These are phyloP conservation scores for Melanargia galathea DNA, from an alignment of 2,888 invertebrate species.

Conservation along the genomic window DNA sequence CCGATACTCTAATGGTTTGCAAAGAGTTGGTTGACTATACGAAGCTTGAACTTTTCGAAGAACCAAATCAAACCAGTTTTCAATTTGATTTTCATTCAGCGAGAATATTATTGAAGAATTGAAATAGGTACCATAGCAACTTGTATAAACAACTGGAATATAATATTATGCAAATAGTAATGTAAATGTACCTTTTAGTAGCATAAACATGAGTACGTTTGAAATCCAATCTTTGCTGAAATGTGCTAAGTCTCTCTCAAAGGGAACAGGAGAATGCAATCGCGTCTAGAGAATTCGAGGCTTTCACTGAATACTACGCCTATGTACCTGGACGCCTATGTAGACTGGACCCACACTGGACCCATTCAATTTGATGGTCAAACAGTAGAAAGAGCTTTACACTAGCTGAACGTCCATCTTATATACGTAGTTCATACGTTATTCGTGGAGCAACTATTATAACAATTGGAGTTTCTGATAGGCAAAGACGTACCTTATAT, in stretches of 20 bases:
- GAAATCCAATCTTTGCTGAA: constrained; percentile 11
- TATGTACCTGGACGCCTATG: too few species aligned
- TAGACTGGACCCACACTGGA: constrained; percentile 21
- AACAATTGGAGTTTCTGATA: too few species aligned
- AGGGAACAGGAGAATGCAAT: constrained; percentile 10
- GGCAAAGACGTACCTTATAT: too few species aligned
- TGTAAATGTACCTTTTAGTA: neutral
- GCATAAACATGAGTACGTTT: neutral
- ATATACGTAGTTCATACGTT: neutral
- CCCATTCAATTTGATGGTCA: constrained; percentile 18
- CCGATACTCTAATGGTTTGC: too few species aligned
- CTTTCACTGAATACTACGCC: constrained; percentile 44
- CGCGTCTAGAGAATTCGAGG: constrained; percentile 47
- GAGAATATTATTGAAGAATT: neutral
- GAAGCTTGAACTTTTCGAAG: too few species aligned
- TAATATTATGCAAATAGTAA: neutral
- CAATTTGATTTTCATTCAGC: neutral
- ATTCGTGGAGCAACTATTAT: neutral
- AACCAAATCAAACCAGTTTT: neutral
- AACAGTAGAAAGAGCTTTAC: neutral
- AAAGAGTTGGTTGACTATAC: too few species aligned
- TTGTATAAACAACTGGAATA: neutral
- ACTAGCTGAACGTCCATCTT: neutral
- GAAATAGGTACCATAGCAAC: neutral
- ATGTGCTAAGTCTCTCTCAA: constrained; percentile 13